Conservation (phyloP, 2,113 vertebrate genomes). For the Chinchilla lanigera region DNA sequence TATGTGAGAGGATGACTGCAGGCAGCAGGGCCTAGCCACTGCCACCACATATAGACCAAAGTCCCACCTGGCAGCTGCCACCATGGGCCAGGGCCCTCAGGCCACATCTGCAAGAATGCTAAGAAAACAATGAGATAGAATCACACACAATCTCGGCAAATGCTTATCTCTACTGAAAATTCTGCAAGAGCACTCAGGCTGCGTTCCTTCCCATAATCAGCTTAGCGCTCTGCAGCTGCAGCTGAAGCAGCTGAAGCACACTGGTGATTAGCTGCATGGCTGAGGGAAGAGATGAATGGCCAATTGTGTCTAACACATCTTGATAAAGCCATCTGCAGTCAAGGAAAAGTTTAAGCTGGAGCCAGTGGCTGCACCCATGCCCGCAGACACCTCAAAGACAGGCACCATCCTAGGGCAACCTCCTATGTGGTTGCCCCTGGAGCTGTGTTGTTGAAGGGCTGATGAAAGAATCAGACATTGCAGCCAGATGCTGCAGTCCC, state of each 20-base stretch:
- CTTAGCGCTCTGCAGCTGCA: conserved; percentile 57
- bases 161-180: conserved; percentile 71
- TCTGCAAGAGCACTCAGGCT: conserved; percentile 45
- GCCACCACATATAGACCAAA: neutral
- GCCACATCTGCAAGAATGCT: neutral
- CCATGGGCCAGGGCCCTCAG: neutral
- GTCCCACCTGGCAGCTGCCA: neutral
- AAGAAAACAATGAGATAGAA: neutral
- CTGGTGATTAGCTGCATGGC: conserved; percentile 44
- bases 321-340: conserved; percentile 65
- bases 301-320: conserved; percentile 60
- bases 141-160: conserved; percentile 57
- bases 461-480: neutral
- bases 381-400: conserved; percentile 61
- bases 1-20: neutral
- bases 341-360: conserved; percentile 40
- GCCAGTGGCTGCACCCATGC: conserved; percentile 22
- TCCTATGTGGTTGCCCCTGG: neutral
- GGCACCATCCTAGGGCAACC: neutral
- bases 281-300: conserved; percentile 2
- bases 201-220: conserved; percentile 60
- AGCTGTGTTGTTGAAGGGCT: neutral
- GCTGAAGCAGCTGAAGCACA: conserved; percentile 23
- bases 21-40: fast-evolving
- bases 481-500: neutral